Evolutionary conservation across 2,797 vertebrate genomes (phyloP).

Genomic region (Adrianichthys oophorus): DNA sequence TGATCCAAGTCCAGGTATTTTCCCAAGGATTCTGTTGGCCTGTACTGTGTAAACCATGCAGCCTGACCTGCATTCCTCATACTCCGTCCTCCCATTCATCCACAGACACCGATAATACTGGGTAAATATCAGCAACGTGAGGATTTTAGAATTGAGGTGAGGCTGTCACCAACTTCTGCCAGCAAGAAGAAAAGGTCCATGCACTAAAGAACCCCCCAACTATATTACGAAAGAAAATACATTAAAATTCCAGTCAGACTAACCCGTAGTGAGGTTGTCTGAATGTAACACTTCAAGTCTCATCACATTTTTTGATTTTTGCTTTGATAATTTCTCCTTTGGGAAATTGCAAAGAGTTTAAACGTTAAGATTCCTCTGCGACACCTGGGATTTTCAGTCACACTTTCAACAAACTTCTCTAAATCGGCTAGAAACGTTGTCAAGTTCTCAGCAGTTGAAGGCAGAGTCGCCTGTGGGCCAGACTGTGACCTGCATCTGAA

Average conservation of each 20-base stretch:
- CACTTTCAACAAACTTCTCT: conserved; percentile 16
- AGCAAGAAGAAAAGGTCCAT: conserved; percentile 71
- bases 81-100: conserved; percentile 88
- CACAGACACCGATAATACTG: conserved; percentile 85
- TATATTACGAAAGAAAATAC: not conserved
- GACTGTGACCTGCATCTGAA: conserved; percentile 67
- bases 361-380: conserved; percentile 15
- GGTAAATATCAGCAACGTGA: conserved; percentile 88
- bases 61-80: conserved; percentile 81
- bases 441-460: conserved; percentile 46
- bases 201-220: conserved; percentile 52
- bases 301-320: no score
- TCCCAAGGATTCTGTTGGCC: conserved; percentile 71
- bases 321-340: no score
- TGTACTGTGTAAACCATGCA: conserved; percentile 72
- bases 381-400: conserved; percentile 8
- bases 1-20: conserved; percentile 73
- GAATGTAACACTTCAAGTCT: conserved; percentile 16
- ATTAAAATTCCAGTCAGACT: conserved; percentile 12
- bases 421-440: conserved; percentile 25
- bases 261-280: conserved; percentile 29
- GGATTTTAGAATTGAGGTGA: conserved; percentile 85
- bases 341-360: not conserved
- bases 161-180: conserved; percentile 68
- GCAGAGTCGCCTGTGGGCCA: conserved; percentile 18